Base-by-base conservation (phyloP, 2,888 invertebrate species). In the Sipha maydis region DNA sequence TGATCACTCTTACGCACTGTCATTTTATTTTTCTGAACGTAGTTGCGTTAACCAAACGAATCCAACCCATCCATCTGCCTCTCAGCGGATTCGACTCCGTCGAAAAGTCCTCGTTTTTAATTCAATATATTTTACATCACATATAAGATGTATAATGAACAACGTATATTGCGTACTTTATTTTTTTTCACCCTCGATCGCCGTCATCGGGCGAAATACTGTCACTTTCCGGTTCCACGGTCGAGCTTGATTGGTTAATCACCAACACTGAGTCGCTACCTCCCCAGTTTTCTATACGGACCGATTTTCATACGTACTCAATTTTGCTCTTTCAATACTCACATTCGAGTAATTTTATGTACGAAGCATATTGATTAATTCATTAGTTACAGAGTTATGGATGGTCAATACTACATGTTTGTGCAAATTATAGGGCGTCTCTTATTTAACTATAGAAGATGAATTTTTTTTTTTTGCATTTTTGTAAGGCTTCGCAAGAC, bases 241-340 rank as follows among this genome's bases (percentile, higher is more conserved):
- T 61, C 61, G 21, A 25, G 61, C 14, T 11, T 56, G 34, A 56
- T 79, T 34, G 56, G 79, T 25, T 79, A 79, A 79, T 79, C 56
- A 25, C 3, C 25, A 25, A 14, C 31, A 25, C 25, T 2, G 34
- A 21, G 25, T 25, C 21, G 25, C 25, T 21, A 14, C 31, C 11
- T 19, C n/a, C 31, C 4, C 34, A 1, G 34, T n/a, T 14, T 14
- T 79, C 56, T 56, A 14, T 56, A 54, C 17, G 21, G 5, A 21
- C 61, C 7, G 25, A 21, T 3, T 61, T 21, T 61, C 25, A 69
- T 25, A n/a, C n/a, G 69, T 69, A 28, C 28, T 28, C 69, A 69
- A 1, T 61, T 61, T 61, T n/a, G 67, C 8, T n/a, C n/a, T 69
- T 28, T 11, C 28, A 69, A 28, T 69, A 69, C 9, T 69, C n/a